A percentile compares a stretch with the other conserved stretches of the same genome.
Evolutionary conservation across 2,888 invertebrate species (phyloP).

Genomic region (Dicyrtoma fusca): DNA sequence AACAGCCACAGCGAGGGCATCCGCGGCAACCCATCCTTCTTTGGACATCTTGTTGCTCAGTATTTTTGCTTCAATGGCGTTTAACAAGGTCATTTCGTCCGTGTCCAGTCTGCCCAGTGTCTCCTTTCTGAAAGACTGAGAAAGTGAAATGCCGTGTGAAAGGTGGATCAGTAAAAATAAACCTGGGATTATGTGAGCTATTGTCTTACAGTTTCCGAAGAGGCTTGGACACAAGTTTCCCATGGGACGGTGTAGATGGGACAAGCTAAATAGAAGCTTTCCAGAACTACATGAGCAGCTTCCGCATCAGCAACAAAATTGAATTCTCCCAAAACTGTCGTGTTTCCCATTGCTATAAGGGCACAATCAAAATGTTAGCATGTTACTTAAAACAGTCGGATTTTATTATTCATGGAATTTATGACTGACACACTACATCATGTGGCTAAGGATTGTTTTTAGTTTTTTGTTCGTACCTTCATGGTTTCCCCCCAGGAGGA

Average conservation of each 20-base stretch:
- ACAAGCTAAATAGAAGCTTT: conserved; percentile 62
- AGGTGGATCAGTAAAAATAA: background rate
- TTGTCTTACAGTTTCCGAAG: background rate
- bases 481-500: conserved; percentile 54
- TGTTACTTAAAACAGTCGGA: no score
- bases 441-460: background rate
- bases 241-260: conserved; percentile 71
- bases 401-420: background rate
- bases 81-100: conserved; percentile 62
- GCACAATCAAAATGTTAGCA: background rate
- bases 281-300: conserved; percentile 73
- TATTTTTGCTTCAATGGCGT: conserved; percentile 61
- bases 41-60: conserved; percentile 32
- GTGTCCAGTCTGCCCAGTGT: conserved; percentile 61
- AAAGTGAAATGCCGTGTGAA: background rate
- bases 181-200: background rate
- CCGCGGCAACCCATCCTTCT: conserved; percentile 49
- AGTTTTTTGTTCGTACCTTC: conserved; percentile 35
- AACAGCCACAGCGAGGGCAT: conserved; percentile 50
- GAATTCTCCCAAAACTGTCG: conserved; percentile 70
- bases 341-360: conserved; percentile 65
- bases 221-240: conserved; percentile 66
- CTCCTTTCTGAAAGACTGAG: conserved; percentile 64
- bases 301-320: conserved; percentile 79
- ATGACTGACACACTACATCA: background rate